Conservation (phyloP, 2,797 vertebrate species). For the Streptopelia turtur region DNA sequence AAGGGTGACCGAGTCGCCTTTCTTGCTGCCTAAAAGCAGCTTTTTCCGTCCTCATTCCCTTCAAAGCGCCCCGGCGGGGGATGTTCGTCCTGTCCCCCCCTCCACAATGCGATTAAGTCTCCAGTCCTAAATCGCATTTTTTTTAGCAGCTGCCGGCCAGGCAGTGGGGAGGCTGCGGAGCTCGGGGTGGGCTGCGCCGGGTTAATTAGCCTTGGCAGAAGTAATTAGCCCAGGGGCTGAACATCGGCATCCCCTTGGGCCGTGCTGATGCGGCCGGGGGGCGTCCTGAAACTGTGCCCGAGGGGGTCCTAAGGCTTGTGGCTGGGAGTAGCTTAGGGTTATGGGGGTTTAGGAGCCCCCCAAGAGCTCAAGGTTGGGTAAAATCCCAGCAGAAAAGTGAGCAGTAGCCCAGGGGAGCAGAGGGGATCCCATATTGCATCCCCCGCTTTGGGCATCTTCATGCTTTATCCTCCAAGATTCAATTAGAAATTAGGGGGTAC, state of each 20-base stretch:
- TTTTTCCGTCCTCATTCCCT: background rate
- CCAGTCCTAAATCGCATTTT: background rate
- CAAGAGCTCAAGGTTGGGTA: rapidly evolving
- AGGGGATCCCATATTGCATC: rapidly evolving
- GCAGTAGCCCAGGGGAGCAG: background rate
- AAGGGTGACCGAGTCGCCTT: background rate
- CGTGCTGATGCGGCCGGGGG: background rate
- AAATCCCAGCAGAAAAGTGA: background rate
- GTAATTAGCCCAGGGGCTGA: background rate
- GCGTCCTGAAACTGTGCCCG: rapidly evolving
- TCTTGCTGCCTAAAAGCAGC: background rate
- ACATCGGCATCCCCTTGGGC: background rate
- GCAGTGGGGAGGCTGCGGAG: background rate
- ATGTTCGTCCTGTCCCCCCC: no score
- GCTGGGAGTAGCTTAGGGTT: background rate
- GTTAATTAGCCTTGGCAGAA: slow-evolving; percentile 5
- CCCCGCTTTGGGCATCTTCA: rapidly evolving
- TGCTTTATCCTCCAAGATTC: background rate
- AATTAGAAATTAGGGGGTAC: rapidly evolving
- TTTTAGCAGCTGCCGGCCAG: background rate
- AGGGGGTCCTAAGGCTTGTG: background rate
- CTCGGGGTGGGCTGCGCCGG: background rate
- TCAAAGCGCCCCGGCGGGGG: background rate
- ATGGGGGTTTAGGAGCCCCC: background rate
- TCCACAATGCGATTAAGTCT: no score